phyloP scores from a whole-genome alignment of 2,797 vertebrate species.

The Streptopelia turtur region DNA sequence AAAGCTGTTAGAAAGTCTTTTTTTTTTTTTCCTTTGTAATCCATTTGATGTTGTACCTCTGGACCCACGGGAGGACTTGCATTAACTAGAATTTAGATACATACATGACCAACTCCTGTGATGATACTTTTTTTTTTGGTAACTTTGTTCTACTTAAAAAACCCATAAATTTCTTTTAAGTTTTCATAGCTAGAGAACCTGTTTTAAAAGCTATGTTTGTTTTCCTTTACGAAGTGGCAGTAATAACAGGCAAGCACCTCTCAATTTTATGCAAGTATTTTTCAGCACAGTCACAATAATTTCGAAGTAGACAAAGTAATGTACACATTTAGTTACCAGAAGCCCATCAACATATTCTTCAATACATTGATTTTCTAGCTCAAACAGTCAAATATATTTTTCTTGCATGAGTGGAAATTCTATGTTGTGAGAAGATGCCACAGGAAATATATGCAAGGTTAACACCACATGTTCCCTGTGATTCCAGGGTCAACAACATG shows the following conservation, averaged over 20 bases:
- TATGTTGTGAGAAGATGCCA: neutral
- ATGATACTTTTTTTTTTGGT: neutral
- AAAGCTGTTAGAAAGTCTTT: neutral
- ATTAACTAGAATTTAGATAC: neutral
- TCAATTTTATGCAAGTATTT: neutral
- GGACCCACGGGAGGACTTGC: neutral
- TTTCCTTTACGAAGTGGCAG: neutral
- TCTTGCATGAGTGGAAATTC: neutral
- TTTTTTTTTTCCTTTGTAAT: neutral
- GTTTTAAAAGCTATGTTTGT: neutral
- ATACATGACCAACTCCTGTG: neutral
- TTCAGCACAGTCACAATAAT: neutral
- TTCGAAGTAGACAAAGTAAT: neutral
- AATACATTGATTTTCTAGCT: neutral
- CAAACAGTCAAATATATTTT: neutral
- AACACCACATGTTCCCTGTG: neutral
- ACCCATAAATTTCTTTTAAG: neutral
- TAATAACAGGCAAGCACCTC: neutral
- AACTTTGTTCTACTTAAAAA: neutral
- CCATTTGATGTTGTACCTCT: neutral
- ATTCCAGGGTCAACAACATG: neutral
- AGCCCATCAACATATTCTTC: neutral
- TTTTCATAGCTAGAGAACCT: neutral
- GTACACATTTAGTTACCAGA: neutral
- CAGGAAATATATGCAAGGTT: neutral